phyloP scores from a whole-genome alignment of 2,888 invertebrate species.

The Masnerella sp. region DNA sequence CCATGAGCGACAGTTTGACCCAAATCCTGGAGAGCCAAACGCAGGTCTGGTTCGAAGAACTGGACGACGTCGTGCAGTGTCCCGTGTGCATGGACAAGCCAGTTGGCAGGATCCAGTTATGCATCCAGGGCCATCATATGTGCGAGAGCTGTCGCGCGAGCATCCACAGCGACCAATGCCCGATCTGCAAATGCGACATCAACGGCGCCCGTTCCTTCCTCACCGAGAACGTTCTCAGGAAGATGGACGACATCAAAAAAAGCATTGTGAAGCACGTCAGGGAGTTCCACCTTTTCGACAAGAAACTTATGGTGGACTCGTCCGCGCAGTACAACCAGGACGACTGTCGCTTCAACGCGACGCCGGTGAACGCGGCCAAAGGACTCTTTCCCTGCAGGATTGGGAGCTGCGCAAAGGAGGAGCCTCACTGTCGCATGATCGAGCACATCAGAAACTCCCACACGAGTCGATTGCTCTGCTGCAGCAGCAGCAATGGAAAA shows the following conservation, averaged over 20 bases:
- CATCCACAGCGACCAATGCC: constrained; percentile 77
- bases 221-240: constrained; percentile 80
- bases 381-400: constrained; percentile 80
- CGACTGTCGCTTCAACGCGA: constrained; percentile 5
- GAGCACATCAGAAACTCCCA: constrained; percentile 80
- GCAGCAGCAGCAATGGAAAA: too few species aligned
- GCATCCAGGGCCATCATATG: constrained; percentile 80
- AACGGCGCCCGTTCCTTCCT: constrained; percentile 80
- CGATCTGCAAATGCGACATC: constrained; percentile 79
- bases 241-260: constrained; percentile 74
- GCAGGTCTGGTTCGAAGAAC: constrained; percentile 51
- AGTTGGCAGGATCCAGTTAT: constrained; percentile 79
- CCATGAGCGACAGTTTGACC: constrained; percentile 7
- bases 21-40: constrained; percentile 7
- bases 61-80: constrained; percentile 81
- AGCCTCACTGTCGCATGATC: constrained; percentile 78
- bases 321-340: constrained; percentile 21
- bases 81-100: constrained; percentile 81
- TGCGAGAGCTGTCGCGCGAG: constrained; percentile 79
- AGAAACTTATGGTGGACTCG: not conserved
- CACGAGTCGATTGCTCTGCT: too few species aligned
- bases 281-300: not conserved
- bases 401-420: constrained; percentile 75
- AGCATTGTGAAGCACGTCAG: constrained; percentile 14
- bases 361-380: constrained; percentile 70